These are phyloP conservation scores for Pseudomyrmex gracilis DNA, from an alignment of 1,140 invertebrate species.

Conservation along the genomic window DNA sequence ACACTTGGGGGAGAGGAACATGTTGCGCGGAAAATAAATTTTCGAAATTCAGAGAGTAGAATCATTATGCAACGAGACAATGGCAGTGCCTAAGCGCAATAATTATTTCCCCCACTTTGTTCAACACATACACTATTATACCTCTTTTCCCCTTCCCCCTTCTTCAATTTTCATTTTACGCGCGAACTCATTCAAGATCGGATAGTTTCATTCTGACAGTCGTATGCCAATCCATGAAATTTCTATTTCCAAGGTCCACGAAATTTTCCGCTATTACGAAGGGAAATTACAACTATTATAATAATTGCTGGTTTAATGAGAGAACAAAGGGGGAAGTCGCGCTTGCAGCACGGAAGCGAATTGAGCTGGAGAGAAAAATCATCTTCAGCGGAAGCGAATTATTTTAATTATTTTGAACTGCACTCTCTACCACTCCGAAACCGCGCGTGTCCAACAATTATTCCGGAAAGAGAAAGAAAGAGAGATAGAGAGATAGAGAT, in stretches of 20 bases:
- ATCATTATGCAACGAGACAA: constrained; percentile 37
- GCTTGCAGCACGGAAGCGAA: neutral
- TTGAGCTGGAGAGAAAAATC: constrained; percentile 35
- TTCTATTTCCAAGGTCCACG: constrained; percentile 39
- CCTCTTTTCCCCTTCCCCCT: neutral
- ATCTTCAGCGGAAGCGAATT: constrained; percentile 30
- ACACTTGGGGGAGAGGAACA: neutral
- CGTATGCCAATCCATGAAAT: constrained; percentile 47
- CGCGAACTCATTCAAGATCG: constrained; percentile 27
- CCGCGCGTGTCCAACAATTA: neutral
- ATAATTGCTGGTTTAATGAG: constrained; percentile 53
- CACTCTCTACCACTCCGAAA: neutral
- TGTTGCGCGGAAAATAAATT: constrained; percentile 23
- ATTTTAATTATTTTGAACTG: constrained; percentile 47
- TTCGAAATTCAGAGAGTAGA: constrained; percentile 14
- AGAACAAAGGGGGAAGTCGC: constrained; percentile 25
- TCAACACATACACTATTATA: constrained; percentile 17
- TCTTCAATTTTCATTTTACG: neutral
- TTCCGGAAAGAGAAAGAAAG: neutral
- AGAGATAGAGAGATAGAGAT: neutral
- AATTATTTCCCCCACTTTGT: constrained; percentile 18
- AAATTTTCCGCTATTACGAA: constrained; percentile 49
- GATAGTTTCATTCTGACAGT: constrained; percentile 35
- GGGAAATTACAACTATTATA: constrained; percentile 51
- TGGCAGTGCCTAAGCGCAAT: constrained; percentile 11